Base-by-base conservation (phyloP, 1,140 invertebrate genomes). In the Apolygus lucorum region DNA sequence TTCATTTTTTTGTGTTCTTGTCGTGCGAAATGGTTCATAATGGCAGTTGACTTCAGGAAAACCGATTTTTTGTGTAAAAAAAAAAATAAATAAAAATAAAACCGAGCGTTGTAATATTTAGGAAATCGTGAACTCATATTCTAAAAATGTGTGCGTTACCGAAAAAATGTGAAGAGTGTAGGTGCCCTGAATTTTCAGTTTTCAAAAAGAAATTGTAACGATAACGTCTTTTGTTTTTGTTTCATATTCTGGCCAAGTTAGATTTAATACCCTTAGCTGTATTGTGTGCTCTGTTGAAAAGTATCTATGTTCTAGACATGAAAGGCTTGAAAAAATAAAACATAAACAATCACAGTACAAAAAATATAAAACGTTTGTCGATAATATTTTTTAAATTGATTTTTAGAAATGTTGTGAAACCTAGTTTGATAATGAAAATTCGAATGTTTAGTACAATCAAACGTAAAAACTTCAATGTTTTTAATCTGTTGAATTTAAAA, bases 111-210 rank as follows among this genome's bases (percentile, higher is more conserved):
- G 54, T 59, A 59, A 14, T 17, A 59, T 59, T 59, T 59, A 14
- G 22, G 11, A 59, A 59, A 14, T 59, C 11, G 54, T 11, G 54
- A 59, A 59, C 54, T 59, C 22, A 14, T 59, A 59, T 59, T 59
- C 54, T 59, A 59, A 59, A 59, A 13, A 4, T 59, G 22, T 59
- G 54, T 59, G 54, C 54, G 54, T 59, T 59, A 59, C 54, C 11
- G 54, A 59, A 59, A 42, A 4, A 59, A 59, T 59, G 54, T 59
- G 54, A 59, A 59, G 54, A 59, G 54, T 59, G 54, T 59, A 59
- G 54, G 54, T 59, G 54, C 22, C 54, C 11, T 59, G 4, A 14
- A 22, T 14, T 59, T 42, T 42, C 34, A 42, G 17, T 42, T 42
- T 42, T 4, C 4, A 42, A 42, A 42, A 42, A 42, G 4, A 42